phyloP scores from a whole-genome alignment of 2,113 vertebrate genomes.

The Oncorhynchus gorbuscha region DNA sequence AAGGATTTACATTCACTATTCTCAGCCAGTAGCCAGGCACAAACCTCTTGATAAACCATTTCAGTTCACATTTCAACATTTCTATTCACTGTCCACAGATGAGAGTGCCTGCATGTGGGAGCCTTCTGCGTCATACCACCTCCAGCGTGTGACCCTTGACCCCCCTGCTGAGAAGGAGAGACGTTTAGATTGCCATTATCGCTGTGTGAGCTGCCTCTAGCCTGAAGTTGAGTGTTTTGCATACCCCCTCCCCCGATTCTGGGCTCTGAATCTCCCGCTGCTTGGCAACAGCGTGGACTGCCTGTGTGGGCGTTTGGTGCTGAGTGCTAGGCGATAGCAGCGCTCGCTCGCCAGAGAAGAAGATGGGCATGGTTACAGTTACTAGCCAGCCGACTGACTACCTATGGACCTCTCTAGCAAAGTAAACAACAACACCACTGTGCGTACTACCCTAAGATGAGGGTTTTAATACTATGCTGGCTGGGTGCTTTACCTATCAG shows the following conservation, averaged over 20 bases:
- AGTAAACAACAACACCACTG: neutral
- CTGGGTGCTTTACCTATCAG: neutral
- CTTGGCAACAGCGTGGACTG: slow-evolving; percentile 72
- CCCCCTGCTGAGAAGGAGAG: slow-evolving; percentile 40
- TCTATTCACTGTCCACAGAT: neutral
- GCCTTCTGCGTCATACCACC: slow-evolving; percentile 51
- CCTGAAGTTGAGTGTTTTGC: slow-evolving; percentile 50
- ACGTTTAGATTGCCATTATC: slow-evolving; percentile 28
- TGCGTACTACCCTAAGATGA: slow-evolving; percentile 7
- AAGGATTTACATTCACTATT: no score
- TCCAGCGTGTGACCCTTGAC: slow-evolving; percentile 21
- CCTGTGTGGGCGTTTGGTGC: slow-evolving; percentile 64
- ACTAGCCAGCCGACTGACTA: slow-evolving; percentile 2
- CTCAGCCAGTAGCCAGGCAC: no score
- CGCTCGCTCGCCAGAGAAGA: slow-evolving; percentile 19
- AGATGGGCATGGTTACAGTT: slow-evolving; percentile 64
- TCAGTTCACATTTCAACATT: no score
- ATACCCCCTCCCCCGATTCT: slow-evolving; percentile 29
- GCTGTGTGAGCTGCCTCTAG: slow-evolving; percentile 38
- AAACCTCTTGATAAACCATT: neutral
- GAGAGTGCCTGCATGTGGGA: neutral
- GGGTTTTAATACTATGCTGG: neutral
- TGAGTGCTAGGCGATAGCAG: slow-evolving; percentile 64
- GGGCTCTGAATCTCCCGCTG: slow-evolving; percentile 67
- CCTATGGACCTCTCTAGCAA: slow-evolving; percentile 15